Conservation (phyloP, 92 coral and sea anemone species). For the Zoanthus solanderi region DNA sequence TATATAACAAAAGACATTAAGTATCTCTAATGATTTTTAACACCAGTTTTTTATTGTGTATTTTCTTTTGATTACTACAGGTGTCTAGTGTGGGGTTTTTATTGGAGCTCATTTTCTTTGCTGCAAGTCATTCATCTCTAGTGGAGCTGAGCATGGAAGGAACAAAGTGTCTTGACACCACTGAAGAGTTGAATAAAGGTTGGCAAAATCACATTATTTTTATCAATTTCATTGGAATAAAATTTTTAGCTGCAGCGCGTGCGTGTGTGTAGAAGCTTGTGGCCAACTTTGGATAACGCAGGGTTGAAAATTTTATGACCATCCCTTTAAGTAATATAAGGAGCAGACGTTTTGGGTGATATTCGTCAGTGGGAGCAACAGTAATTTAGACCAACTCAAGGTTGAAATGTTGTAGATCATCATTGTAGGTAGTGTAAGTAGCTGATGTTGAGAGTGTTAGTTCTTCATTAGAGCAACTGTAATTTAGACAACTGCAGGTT, state of each 20-base stretch:
- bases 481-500: too few relatives aligned
- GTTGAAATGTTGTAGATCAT: too few relatives aligned
- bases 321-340: too few relatives aligned
- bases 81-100: slow-evolving; percentile 18
- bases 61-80: background rate
- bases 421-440: too few relatives aligned
- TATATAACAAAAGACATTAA: background rate
- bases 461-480: too few relatives aligned
- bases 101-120: slow-evolving; percentile 4
- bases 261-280: too few relatives aligned
- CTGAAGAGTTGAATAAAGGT: slow-evolving; percentile 35
- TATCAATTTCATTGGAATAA: background rate
- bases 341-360: too few relatives aligned
- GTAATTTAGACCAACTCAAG: too few relatives aligned
- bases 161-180: slow-evolving; percentile 31
- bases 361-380: too few relatives aligned
- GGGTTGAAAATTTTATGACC: too few relatives aligned
- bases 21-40: background rate
- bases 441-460: too few relatives aligned
- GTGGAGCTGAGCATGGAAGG: slow-evolving; percentile 32
- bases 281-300: too few relatives aligned
- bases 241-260: background rate
- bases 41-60: background rate
- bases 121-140: slow-evolving; percentile 5
- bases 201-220: background rate